These are phyloP conservation scores for Dioctria rufipes DNA, from an alignment of 2,888 invertebrate genomes.

Conservation along the genomic window DNA sequence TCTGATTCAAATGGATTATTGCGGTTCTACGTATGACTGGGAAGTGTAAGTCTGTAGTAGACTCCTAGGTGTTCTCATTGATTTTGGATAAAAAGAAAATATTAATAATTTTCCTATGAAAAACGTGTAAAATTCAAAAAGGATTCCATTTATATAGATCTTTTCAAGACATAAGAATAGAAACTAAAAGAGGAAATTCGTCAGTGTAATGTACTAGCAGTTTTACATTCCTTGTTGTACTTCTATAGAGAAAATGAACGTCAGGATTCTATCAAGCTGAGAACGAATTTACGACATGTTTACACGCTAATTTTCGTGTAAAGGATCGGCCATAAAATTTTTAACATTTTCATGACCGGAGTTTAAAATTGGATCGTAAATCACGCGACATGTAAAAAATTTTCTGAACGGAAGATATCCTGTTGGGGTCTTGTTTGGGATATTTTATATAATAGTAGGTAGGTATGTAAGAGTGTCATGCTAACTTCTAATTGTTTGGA, in stretches of 20 bases:
- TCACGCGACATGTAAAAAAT: constrained; percentile 5
- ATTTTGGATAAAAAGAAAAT: too few species aligned
- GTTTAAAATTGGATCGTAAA: constrained; percentile 16
- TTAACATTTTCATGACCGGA: constrained; percentile 21
- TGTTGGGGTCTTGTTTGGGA: background rate
- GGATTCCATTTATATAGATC: background rate
- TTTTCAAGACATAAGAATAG: too few species aligned
- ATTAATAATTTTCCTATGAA: background rate
- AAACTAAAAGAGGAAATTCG: too few species aligned
- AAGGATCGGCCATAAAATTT: constrained; percentile 55
- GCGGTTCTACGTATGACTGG: background rate
- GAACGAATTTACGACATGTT: constrained; percentile 52
- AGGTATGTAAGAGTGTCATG: background rate
- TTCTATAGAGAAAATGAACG: background rate
- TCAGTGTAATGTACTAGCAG: too few species aligned
- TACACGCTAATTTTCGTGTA: constrained; percentile 57
- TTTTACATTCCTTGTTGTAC: background rate
- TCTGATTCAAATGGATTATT: background rate
- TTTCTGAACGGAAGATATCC: constrained; percentile 28
- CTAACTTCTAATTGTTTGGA: background rate
- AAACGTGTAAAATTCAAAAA: background rate
- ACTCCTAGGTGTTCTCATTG: too few species aligned
- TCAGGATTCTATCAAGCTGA: background rate
- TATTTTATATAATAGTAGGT: background rate
- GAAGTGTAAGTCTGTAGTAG: too few species aligned